These are phyloP conservation scores for Heptranchias perlo DNA, from an alignment of 2,113 vertebrate species.

Conservation along the genomic window DNA sequence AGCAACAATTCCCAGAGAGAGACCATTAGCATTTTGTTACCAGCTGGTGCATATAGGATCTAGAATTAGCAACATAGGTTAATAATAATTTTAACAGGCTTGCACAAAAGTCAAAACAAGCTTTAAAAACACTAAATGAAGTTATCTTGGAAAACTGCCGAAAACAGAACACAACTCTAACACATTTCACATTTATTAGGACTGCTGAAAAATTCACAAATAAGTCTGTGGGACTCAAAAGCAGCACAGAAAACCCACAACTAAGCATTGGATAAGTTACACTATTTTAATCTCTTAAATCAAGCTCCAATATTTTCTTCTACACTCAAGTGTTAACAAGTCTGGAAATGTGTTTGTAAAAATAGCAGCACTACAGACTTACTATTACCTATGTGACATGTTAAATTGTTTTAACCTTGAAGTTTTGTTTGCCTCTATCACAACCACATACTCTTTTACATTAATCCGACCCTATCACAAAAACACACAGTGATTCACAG, in stretches of 20 bases:
- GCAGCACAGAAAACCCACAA: not conserved
- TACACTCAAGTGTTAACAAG: too few relatives aligned
- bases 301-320: not conserved
- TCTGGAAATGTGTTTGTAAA: not conserved
- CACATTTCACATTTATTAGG: not conserved
- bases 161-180: not conserved
- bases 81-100: not conserved
- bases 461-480: not conserved
- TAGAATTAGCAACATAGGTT: not conserved
- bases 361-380: not conserved
- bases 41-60: not conserved
- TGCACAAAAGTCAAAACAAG: not conserved
- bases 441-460: not conserved
- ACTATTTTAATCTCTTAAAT: not conserved
- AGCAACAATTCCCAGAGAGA: not conserved
- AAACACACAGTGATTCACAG: not conserved
- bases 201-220: not conserved
- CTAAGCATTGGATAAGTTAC: not conserved
- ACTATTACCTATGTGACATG: not conserved
- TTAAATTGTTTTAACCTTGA: not conserved
- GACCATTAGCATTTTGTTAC: not conserved
- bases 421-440: not conserved
- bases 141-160: not conserved
- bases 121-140: not conserved
- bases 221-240: not conserved